These are phyloP conservation scores for Macropis europaea DNA, from an alignment of 2,888 invertebrate genomes.

Conservation along the genomic window DNA sequence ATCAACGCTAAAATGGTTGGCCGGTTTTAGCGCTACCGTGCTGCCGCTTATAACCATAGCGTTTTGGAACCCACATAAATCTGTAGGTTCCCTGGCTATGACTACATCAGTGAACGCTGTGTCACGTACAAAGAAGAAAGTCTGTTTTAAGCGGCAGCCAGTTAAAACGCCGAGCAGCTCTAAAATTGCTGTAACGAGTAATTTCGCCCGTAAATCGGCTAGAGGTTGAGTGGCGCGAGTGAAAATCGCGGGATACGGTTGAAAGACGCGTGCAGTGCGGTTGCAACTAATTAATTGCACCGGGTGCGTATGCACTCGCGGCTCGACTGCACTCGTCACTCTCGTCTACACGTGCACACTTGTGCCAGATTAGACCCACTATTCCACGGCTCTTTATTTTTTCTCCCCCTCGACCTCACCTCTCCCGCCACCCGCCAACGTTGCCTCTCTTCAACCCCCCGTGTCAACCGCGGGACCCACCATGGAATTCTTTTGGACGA, in stretches of 20 bases:
- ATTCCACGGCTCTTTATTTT: not conserved
- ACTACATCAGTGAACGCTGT: too few species aligned
- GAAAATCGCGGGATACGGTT: not conserved
- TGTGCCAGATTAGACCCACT: conserved; percentile 31
- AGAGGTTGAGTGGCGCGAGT: not conserved
- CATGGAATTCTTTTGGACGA: conserved; percentile 34
- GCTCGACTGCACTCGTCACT: not conserved
- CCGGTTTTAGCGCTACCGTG: too few species aligned
- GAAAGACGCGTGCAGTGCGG: not conserved
- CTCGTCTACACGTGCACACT: conserved; percentile 16
- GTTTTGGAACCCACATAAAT: too few species aligned
- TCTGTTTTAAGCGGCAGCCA: too few species aligned
- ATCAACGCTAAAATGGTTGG: too few species aligned
- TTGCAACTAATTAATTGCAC: conserved; percentile 25
- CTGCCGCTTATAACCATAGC: too few species aligned
- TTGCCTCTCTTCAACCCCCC: not conserved
- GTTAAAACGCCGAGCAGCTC: too few species aligned
- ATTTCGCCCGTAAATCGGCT: not conserved
- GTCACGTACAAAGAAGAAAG: too few species aligned
- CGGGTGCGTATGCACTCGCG: not conserved
- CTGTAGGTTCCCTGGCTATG: too few species aligned
- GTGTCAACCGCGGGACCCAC: conserved; percentile 7
- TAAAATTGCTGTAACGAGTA: too few species aligned
- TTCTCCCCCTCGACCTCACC: not conserved
- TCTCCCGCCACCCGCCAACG: not conserved